Percentiles rank a stretch among this genome's conserved stretches.
phyloP scores from a whole-genome alignment of 2,797 vertebrate species.

The Sparus aurata region DNA sequence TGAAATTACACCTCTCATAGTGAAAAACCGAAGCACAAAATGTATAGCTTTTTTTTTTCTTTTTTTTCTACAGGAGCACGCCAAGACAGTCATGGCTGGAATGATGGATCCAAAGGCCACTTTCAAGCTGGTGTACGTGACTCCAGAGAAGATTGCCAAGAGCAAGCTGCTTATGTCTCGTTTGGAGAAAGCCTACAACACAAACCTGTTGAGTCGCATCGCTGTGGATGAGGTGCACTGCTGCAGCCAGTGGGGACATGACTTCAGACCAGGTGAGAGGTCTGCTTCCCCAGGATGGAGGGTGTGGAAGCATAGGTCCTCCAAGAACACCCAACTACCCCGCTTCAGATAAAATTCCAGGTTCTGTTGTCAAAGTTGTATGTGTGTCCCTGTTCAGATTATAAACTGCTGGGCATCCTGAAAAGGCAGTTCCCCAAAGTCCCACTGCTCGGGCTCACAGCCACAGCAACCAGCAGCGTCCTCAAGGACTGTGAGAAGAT shows the following conservation, averaged over 20 bases:
- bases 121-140: conserved; percentile 96
- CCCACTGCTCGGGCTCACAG: conserved; percentile 93
- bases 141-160: conserved; percentile 97
- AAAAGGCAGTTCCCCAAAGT: conserved; percentile 95
- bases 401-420: conserved; percentile 96
- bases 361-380: not conserved
- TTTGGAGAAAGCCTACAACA: conserved; percentile 94
- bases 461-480: conserved; percentile 94
- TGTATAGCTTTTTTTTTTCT: not conserved
- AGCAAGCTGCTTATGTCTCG: conserved; percentile 98
- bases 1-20: not conserved
- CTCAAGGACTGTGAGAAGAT: conserved; percentile 95
- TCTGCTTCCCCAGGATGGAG: not conserved
- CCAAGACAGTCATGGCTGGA: conserved; percentile 90
- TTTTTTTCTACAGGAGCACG: conserved; percentile 84
- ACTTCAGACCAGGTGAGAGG: conserved; percentile 94
- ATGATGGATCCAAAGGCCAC: conserved; percentile 86
- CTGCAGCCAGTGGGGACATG: conserved; percentile 99
- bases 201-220: conserved; percentile 86
- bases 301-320: not conserved
- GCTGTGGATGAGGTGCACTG: conserved; percentile 98
- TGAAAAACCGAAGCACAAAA: not conserved
- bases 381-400: conserved; percentile 84
- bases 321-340: not conserved
- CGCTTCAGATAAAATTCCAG: not conserved